Percentiles rank a stretch among this genome's conserved stretches.
Evolutionary conservation across 2,888 invertebrate genomes (phyloP).

Genomic region (Meiosimyza decipiens): DNA sequence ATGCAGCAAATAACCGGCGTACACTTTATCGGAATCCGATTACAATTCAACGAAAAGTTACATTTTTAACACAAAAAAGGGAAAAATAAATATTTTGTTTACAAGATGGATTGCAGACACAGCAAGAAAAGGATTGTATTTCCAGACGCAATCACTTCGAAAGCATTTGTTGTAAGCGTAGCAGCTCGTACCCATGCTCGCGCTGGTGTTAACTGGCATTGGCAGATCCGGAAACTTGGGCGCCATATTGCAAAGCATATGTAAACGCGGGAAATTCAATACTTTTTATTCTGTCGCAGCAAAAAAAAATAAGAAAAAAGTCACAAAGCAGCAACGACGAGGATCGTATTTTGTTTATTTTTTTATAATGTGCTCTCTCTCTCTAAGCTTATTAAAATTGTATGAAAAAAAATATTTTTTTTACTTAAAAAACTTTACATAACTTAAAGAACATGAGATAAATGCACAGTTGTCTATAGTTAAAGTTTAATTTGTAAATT

Average conservation of each 20-base stretch:
- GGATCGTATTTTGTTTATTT: constrained; percentile 21
- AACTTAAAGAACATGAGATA: no score
- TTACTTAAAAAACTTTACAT: no score
- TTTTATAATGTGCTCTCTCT: neutral
- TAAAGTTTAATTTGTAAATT: no score
- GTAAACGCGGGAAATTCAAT: constrained; percentile 21
- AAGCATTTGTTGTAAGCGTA: constrained; percentile 19
- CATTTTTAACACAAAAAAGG: constrained; percentile 44
- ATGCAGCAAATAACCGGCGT: neutral
- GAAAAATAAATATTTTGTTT: constrained; percentile 50
- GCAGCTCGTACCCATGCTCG: neutral
- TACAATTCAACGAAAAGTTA: constrained; percentile 45
- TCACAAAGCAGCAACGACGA: constrained; percentile 13
- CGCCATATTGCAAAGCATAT: constrained; percentile 27
- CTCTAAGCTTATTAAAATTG: no score
- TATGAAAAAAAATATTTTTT: no score
- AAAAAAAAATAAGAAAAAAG: no score
- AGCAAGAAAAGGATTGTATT: constrained; percentile 41
- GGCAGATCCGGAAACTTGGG: constrained; percentile 19
- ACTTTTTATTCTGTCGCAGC: neutral
- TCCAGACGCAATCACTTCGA: constrained; percentile 9
- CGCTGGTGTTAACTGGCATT: neutral
- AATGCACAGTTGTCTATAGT: no score
- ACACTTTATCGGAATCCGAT: constrained; percentile 44
- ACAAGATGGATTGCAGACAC: constrained; percentile 47